These are phyloP conservation scores for Opisthograptis luteolata DNA, from an alignment of 2,888 invertebrate genomes.

Conservation along the genomic window DNA sequence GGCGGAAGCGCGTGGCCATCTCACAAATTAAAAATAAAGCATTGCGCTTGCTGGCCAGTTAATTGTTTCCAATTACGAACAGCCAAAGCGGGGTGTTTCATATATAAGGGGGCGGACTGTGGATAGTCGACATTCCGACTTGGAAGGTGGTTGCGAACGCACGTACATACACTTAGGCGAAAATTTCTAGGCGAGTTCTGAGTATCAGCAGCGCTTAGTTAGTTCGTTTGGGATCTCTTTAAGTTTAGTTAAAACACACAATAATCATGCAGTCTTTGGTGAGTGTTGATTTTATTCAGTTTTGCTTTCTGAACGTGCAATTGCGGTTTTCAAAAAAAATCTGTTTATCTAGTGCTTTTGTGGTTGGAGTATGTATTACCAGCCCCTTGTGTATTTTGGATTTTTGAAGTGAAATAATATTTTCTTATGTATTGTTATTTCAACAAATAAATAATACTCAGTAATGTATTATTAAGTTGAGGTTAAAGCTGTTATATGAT, in stretches of 20 bases:
- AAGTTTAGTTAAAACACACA: conserved; percentile 64
- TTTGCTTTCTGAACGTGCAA: conserved; percentile 21
- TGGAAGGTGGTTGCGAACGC: conserved; percentile 68
- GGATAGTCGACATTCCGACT: conserved; percentile 73
- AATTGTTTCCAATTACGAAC: conserved; percentile 82
- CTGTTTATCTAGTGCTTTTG: neutral
- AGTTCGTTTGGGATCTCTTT: conserved; percentile 84
- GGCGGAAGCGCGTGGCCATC: conserved; percentile 66
- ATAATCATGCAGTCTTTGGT: conserved; percentile 83
- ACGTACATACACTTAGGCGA: conserved; percentile 78
- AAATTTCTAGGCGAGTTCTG: conserved; percentile 83
- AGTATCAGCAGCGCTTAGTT: conserved; percentile 77
- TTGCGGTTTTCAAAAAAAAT: neutral
- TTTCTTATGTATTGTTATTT: too few relatives aligned
- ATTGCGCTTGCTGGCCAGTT: conserved; percentile 75
- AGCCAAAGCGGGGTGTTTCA: conserved; percentile 71
- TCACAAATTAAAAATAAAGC: conserved; percentile 74
- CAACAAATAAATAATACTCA: too few relatives aligned
- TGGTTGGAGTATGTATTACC: neutral
- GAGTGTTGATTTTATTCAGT: conserved; percentile 51
- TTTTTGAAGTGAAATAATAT: neutral
- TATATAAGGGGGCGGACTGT: conserved; percentile 74
- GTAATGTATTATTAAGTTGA: too few relatives aligned
- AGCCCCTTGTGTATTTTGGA: conserved; percentile 1
- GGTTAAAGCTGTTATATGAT: too few relatives aligned